Evolutionary conservation across 92 coral and sea anemone species (phyloP), one percentile per base, ranked within the genome.

Genomic region (Ricordea florida): DNA sequence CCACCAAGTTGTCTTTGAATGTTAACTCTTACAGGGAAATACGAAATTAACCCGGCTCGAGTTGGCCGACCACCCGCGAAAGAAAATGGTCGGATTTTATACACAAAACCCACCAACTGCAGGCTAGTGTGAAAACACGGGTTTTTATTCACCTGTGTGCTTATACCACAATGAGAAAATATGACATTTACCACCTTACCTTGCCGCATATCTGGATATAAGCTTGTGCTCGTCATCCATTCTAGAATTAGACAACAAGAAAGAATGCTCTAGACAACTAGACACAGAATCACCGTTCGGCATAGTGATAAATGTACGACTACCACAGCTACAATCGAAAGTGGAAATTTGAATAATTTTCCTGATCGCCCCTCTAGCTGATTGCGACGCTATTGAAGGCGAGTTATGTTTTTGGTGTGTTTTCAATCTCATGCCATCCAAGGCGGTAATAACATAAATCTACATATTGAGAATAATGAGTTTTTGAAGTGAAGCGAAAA

Each of bases 211-310:
- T 38, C 97, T 89, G 22, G 97, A 92, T 44, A 94, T 94, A 47
- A 94, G 82, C 82, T 94, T 94, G 63, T 94, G 98, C 37, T 94
- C 98, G 37, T 94, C 98, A 56, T 94, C 98, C 97, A 94, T 91
- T 60, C 98, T 94, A 74, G 80, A 79, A 85, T 61, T 17, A 73
- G 80, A 61, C 68, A 58, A 59, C 68, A 44, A 58, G 33, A 47
- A 59, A 17, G 23, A 9, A 27, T 26, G 60, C n/a, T 50, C 61
- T 33, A 38, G 35, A 35, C 49, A 26, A 32, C 38, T 37, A 6
- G 64, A 65, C 17, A 55, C 20, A 1, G 65, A 70, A 10, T 38
- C 56, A 53, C 65, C 52, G 66, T 70, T 70, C 1, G 77, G 77
- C 77, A 70, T 70, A n/a, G 17, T 41, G 65, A 53, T 53, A 40